Base-by-base conservation (phyloP, 2,797 vertebrate genomes). In the Halcyon smyrnensis region DNA sequence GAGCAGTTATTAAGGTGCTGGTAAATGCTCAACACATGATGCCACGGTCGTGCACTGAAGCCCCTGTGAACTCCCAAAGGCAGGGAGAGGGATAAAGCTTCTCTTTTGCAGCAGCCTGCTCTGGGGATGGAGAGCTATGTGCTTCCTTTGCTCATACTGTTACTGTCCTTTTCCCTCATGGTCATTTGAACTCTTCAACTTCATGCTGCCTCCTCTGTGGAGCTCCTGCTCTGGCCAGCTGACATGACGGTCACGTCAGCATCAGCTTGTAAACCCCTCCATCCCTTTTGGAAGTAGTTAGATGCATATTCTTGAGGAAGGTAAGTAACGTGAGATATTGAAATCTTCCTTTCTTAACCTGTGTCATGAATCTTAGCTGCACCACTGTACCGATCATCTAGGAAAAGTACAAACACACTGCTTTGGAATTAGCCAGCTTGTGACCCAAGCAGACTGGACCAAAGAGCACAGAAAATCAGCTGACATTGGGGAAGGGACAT, bases 1-100 rank as follows among this genome's bases (percentile, higher is more conserved):
- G 0, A 81, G 28, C 23, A n/a, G 19, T 70, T 74, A 45, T 9
- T 41, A 56, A 34, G 2, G 1, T 39, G 3, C 9, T 53, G 39
- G 19, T 51, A 75, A 83, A 51, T 8, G 5, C 41, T 28, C 21
- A 39, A 63, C 5, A 14, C 5, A 23, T 2, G 11, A n/a, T 28
- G 51, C 65, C 7, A 54, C 74, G 32, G 8, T 17, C 48, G 11
- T 70, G 5, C 37, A 5, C 37, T 18, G 65, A 84, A 96, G 17
- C 3, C 20, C 23, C 37, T 64, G 11, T 25, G 86, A 75, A 71
- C 4, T 39, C 46, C 8, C 6, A 84, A 32, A n/a, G 28, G 14
- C 12, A 36, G 9, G 4, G 6, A 81, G 11, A 60, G 8, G 6
- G 13, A 36, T 24, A 6, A 53, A 45, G 7, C 8, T 86, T 84